Base-by-base conservation (phyloP, 2,797 vertebrate species). In the Channallabes apus region DNA sequence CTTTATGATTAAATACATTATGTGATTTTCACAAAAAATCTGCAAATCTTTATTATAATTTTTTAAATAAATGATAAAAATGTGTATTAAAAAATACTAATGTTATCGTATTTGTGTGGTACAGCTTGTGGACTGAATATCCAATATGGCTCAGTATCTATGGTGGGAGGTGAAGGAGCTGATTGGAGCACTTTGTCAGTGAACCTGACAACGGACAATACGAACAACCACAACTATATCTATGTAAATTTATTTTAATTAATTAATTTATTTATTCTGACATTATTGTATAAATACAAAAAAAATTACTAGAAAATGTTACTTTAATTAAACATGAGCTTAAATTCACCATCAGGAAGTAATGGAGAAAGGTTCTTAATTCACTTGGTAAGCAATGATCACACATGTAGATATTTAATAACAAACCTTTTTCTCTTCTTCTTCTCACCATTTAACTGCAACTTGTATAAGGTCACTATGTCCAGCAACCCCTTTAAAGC, bases 71-170 rank as follows among this genome's bases (percentile, higher is more conserved):
- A 59, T 59, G 4, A 24, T 5, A 59, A 24, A 59, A 14, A 29
- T 51, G 15, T 56, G 35, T 46, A 65, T 54, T 35, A 51, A 54
- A 54, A 54, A 14, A 27, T 29, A 29, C 6, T 54, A 8, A 67
- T 89, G 64, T 18, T 17, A 35, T 80, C 14, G 56, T 81, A 35
- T 84, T 77, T 83, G 15, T 85, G n/a, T 82, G 24, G 14, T 87
- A 59, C 85, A 96, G 95, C 62, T 24, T 95, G 95, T 87, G 91
- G 92, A 0, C 89, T 92, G 61, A 0, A 41, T 0, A 69, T 95
- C 68, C 0, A 0, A 0, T 24, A 94, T 9, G 35, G 11, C 0
- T 69, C 80, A 78, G 0, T 94, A 56, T 64, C 0, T 18, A 3
- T 58, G 59, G 1, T 78, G 11, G 87, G 82, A 5, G 73, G 81